Base-by-base conservation (phyloP, 2,113 vertebrate genomes). In the Zootoca vivipara region DNA sequence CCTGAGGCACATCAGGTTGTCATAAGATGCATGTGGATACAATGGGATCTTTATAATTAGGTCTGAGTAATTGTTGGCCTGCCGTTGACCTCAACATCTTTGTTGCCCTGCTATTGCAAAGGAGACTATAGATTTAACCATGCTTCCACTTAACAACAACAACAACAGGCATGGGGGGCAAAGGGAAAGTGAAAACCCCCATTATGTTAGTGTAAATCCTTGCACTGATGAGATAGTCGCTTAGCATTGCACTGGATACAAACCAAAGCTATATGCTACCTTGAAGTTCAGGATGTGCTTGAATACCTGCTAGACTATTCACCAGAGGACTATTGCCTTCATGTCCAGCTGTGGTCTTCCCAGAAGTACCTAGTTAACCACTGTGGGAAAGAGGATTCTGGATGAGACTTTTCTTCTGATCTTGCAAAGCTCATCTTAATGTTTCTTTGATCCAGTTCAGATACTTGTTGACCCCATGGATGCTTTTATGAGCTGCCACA, bases 1-100 rank as follows among this genome's bases (percentile, higher is more conserved):
- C 86, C 90, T 58, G 91, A 89, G 40, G 42, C 87, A 83, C 62
- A 69, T 83, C 62, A 77, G 35, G 56, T 52, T 83, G 82, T 78
- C 64, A 78, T 83, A 56, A 82, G 58, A 67, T 83, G 8, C 52
- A 69, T 88, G 33, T 83, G n/a, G 64, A 56, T 62, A 24, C 62
- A 38, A 40, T 78, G 62, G 56, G 77, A 83, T 77, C 40, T 83
- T 88, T 77, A 83, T 30, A 83, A 77, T 83, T 83, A 78, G 62
- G 38, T 64, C 18, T 83, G 40, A 83, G 38, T 77, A 62, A 81
- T 52, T 52, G 46, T 52, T 52, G 46, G 46, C 46, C 46, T 52
- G 46, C 46, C 10, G 9, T 52, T 26, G 33, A 87, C 62, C 35
- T 40, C 24, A 40, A 73, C 67, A 87, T 72, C 18, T 58, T 35